Base-by-base conservation (phyloP, 1,140 invertebrate species). In the Pogonomyrmex californicus region DNA sequence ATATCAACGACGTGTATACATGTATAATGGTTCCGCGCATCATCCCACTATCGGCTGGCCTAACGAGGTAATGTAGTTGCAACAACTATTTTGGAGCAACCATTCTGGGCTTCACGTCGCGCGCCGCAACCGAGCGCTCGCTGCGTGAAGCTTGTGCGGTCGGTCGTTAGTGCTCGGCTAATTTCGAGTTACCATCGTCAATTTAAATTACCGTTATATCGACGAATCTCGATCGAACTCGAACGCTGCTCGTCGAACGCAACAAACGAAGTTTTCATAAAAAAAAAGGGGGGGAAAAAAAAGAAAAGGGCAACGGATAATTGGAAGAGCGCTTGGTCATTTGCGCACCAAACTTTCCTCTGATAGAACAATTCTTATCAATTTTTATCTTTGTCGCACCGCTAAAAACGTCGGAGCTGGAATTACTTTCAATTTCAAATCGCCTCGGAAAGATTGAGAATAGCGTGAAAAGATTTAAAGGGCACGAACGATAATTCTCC, bases 171-270 rank as follows among this genome's bases (percentile, higher is more conserved):
- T 86, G 86, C 70, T 71, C 49, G 60, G 86, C 87, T 90, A 90
- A 90, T 90, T 90, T 90, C 47, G 81, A 70, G 71, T 90, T 87
- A 86, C 58, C 36, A n/a, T 51, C 33, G 79, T 54, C 73, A 90
- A 88, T 90, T 90, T 47, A 68, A 89, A 56, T 76, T 89, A 89
- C 77, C 58, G 85, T 70, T 51, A 60, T 44, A 60, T 71, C 79
- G 77, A 90, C 65, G 88, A 87, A 89, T 89, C 87, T 86, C 86
- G 88, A 90, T 90, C 87, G 76, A 86, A 86, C 85, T 86, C 68
- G 56, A 65, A 63, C 62, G 63, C 23, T 58, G 63, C 23, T 58
- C 44, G 49, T 51, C 51, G 73, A 36, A 54, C 38, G 58, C 30
- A 49, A 63, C 47, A 44, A 78, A 89, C 44, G 77, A 83, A 86